Conservation (phyloP, 1,140 invertebrate genomes). For the Hypsibius dujardini region DNA sequence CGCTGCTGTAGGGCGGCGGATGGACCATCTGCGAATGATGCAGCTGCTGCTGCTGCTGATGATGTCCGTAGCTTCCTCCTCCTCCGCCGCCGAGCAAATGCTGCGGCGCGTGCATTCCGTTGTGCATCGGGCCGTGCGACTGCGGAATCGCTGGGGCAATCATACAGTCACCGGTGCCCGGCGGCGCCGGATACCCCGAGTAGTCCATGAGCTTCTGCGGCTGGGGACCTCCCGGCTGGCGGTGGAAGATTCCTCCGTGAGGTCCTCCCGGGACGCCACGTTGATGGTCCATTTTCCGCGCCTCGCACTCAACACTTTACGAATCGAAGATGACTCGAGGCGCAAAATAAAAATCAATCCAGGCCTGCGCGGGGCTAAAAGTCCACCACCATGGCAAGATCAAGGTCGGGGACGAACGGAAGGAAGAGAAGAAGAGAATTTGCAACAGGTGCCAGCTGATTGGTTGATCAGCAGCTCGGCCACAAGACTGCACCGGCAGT, state of each 20-base stretch:
- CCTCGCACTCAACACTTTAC: neutral
- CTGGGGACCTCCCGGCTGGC: neutral
- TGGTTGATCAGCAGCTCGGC: no score
- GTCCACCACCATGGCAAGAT: no score
- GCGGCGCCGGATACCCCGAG: no score
- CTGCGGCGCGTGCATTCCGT: neutral
- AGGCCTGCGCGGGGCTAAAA: no score
- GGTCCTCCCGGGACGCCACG: neutral
- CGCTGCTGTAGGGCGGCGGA: neutral
- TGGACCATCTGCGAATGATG: neutral
- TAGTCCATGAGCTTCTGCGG: conserved; percentile 1
- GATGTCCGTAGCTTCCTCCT: neutral
- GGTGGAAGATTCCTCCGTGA: neutral
- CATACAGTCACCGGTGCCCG: neutral
- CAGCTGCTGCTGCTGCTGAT: neutral
- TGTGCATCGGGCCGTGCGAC: neutral
- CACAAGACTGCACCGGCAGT: no score
- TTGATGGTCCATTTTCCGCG: conserved; percentile 5
- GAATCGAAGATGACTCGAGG: neutral
- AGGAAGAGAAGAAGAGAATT: no score
- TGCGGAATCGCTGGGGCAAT: neutral
- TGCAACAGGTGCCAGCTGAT: no score
- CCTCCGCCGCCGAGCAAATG: neutral
- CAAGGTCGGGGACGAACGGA: no score
- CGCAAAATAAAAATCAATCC: no score